phyloP scores from a whole-genome alignment of 2,113 vertebrate genomes.

The Hymenochirus boettgeri region DNA sequence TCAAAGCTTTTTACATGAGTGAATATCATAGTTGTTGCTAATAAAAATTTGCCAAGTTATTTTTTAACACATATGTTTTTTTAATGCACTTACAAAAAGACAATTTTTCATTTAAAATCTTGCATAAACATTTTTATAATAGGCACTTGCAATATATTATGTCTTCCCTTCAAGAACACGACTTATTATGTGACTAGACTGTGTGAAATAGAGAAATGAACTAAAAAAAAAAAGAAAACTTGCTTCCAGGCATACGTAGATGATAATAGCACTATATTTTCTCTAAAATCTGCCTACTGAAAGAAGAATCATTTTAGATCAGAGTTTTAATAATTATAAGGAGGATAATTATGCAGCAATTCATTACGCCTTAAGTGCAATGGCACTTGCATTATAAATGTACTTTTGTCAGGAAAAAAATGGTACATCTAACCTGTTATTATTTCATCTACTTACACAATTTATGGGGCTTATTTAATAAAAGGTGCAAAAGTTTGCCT shows the following conservation, averaged over 20 bases:
- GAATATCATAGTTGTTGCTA: conserved; percentile 48
- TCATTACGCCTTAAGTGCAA: no score
- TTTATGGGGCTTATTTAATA: no score
- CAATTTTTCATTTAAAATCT: conserved; percentile 50
- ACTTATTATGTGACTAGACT: conserved; percentile 37
- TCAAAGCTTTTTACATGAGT: conserved; percentile 52
- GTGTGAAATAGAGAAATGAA: conserved; percentile 22
- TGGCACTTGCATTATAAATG: no score
- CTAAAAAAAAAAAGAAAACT: background rate
- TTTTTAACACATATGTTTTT: conserved; percentile 38
- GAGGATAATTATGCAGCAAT: no score
- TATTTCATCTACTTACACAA: no score
- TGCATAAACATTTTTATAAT: conserved; percentile 31
- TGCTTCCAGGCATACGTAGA: conserved; percentile 23
- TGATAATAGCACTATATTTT: conserved; percentile 26
- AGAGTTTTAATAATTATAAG: no score
- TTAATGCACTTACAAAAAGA: conserved; percentile 48
- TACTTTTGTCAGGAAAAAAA: no score
- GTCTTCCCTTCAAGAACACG: conserved; percentile 16
- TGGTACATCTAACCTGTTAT: no score
- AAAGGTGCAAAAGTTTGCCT: no score
- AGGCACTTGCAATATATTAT: conserved; percentile 34
- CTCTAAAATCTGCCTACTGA: background rate
- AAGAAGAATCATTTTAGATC: conserved; percentile 32
- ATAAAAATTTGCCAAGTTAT: conserved; percentile 39